phyloP scores from a whole-genome alignment of 2,113 vertebrate species.

The Aspidoscelis tigris region DNA sequence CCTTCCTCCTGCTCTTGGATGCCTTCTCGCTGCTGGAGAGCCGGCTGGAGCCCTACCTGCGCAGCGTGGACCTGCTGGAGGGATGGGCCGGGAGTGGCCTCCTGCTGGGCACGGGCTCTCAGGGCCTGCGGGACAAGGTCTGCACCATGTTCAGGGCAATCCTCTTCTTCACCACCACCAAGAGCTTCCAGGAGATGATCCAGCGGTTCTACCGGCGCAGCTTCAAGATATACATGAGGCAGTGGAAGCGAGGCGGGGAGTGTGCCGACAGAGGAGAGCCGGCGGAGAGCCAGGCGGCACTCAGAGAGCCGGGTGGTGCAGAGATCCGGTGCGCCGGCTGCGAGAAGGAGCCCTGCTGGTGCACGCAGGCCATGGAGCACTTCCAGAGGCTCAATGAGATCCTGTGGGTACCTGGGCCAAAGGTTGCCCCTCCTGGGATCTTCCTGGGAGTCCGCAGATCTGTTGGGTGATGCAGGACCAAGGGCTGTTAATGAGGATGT shows the following conservation, averaged over 20 bases:
- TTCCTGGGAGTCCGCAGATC: not conserved
- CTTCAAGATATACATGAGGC: slow-evolving; percentile 90
- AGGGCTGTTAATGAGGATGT: too few relatives aligned
- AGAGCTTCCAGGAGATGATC: slow-evolving; percentile 86
- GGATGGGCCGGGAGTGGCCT: slow-evolving; percentile 82
- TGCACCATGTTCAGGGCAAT: slow-evolving; percentile 90
- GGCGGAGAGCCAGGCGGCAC: slow-evolving; percentile 75
- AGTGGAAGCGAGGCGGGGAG: slow-evolving; percentile 77
- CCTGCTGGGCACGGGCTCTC: slow-evolving; percentile 78
- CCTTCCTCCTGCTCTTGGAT: slow-evolving; percentile 81
- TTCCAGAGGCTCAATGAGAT: slow-evolving; percentile 89
- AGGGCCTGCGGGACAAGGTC: slow-evolving; percentile 84
- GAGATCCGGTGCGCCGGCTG: slow-evolving; percentile 81
- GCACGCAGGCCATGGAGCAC: slow-evolving; percentile 85
- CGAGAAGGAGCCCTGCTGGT: slow-evolving; percentile 85
- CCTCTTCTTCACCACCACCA: slow-evolving; percentile 89
- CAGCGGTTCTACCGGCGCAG: slow-evolving; percentile 92
- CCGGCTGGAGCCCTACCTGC: slow-evolving; percentile 87
- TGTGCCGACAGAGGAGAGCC: slow-evolving; percentile 45
- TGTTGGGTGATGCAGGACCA: too few relatives aligned
- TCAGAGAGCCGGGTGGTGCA: slow-evolving; percentile 39
- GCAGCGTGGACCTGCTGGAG: slow-evolving; percentile 85
- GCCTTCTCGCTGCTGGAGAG: slow-evolving; percentile 83
- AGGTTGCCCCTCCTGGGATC: not conserved
- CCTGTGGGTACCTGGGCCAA: slow-evolving; percentile 80